A percentile compares a stretch with the other conserved stretches of the same genome.
Evolutionary conservation across 1,140 invertebrate genomes (phyloP).

Genomic region (Hetaerina americana): DNA sequence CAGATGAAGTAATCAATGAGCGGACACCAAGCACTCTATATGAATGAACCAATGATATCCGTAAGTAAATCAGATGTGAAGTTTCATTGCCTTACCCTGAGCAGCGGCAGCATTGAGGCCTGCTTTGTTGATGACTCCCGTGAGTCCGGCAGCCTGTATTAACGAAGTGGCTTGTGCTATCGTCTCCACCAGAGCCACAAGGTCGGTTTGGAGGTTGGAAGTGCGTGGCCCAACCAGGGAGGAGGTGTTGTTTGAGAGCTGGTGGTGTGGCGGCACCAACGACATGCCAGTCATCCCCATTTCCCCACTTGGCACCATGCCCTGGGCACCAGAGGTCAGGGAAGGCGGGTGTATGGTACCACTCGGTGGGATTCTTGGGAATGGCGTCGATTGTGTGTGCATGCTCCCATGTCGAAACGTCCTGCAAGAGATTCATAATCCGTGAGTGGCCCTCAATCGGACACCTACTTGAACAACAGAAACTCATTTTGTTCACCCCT

Average conservation of each 20-base stretch:
- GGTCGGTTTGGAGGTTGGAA: slow-evolving; percentile 26
- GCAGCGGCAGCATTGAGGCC: background rate
- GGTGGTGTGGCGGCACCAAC: background rate
- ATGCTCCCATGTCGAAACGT: background rate
- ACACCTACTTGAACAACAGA: too few species aligned
- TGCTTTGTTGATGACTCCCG: slow-evolving; percentile 19
- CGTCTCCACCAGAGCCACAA: slow-evolving; percentile 49
- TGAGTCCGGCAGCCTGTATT: slow-evolving; percentile 48
- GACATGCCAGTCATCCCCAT: background rate
- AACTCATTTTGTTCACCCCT: too few species aligned
- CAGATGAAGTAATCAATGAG: too few species aligned
- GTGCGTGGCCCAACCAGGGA: slow-evolving; percentile 1
- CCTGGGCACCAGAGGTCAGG: background rate
- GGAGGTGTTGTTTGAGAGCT: background rate
- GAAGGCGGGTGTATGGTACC: background rate
- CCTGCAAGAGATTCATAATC: background rate
- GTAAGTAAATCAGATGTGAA: too few species aligned
- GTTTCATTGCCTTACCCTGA: too few species aligned
- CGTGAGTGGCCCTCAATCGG: too few species aligned
- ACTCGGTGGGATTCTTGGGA: background rate
- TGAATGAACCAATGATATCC: too few species aligned
- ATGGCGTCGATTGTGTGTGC: background rate
- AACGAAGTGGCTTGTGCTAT: slow-evolving; percentile 54
- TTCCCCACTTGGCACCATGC: background rate
- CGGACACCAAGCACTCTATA: too few species aligned